These are phyloP conservation scores for Dexiosoma caninum DNA, from an alignment of 2,888 invertebrate genomes.

Conservation along the genomic window DNA sequence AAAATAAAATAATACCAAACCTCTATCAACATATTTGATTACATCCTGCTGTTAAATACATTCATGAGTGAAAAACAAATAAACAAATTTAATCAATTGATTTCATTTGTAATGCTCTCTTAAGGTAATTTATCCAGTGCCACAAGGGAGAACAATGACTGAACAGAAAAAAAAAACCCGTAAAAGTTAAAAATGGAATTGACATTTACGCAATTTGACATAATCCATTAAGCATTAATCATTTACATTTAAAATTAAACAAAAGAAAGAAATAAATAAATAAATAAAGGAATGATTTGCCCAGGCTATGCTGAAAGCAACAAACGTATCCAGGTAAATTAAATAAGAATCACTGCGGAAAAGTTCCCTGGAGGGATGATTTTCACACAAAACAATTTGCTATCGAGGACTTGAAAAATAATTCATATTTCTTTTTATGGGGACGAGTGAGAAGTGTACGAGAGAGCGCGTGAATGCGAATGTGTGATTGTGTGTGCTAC, in stretches of 20 bases:
- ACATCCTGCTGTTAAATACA: constrained; percentile 47
- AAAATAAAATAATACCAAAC: background rate
- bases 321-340: constrained; percentile 42
- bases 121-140: constrained; percentile 67
- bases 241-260: constrained; percentile 62
- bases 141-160: constrained; percentile 33
- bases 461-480: background rate
- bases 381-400: constrained; percentile 31
- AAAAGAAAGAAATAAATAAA: constrained; percentile 53
- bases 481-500: background rate
- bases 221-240: constrained; percentile 72
- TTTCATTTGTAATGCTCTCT: constrained; percentile 65
- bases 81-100: constrained; percentile 57
- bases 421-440: background rate
- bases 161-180: constrained; percentile 14
- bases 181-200: constrained; percentile 49
- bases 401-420: background rate
- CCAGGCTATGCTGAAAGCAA: background rate
- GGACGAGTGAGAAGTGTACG: background rate
- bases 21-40: constrained; percentile 43
- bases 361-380: constrained; percentile 52
- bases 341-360: constrained; percentile 21
- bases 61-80: constrained; percentile 56
- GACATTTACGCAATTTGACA: constrained; percentile 71
- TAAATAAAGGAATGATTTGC: constrained; percentile 13